Base-by-base conservation (phyloP, 2,797 vertebrate species). In the Liasis olivaceus region DNA sequence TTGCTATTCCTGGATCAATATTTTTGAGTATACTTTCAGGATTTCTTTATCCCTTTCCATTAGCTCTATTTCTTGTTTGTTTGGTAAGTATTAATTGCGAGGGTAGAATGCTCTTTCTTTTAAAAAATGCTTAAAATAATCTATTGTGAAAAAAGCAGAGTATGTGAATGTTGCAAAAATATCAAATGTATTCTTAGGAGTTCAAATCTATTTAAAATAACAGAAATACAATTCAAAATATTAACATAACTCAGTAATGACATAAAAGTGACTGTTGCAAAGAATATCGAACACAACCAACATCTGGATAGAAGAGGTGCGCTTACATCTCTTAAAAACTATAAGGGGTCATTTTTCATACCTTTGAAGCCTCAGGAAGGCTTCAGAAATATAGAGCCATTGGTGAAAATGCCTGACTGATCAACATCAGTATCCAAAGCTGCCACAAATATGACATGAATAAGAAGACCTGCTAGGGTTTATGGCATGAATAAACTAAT, bases 1-100 rank as follows among this genome's bases (percentile, higher is more conserved):
- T 99, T 98, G 99, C 99, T 59, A 99, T 99, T 94, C 99, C 99
- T n/a, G 99, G 99, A 89, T 99, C 99, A 58, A 99, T 99, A 98
- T 99, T 99, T 96, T 98, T 99, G 95, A 99, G 99, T 97, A 99
- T 99, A 97, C 98, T 99, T 94, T 99, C 99, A 90, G 99, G 99
- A 47, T 99, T 99, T 97, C 99, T 99, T 91, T 99, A 99, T 96
- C 99, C 99, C 87, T 99, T 99, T 94, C 99, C 99, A 0, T 93
- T 99, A 96, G 99, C 99, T 93, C 98, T 99, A 95, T 99, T 99
- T 97, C 98, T 99, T 96, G 99, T 99, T 95, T 99, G 99, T 97
- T 97, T 99, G 99, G 99, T 99, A 98, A 99, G 99, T 98, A 97
- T 94, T 86, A 91, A 90, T 93, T 93, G 47, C 13, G 58, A 62